Conservation (phyloP, 23 tunicate species). For the Botrylloides violaceus region DNA sequence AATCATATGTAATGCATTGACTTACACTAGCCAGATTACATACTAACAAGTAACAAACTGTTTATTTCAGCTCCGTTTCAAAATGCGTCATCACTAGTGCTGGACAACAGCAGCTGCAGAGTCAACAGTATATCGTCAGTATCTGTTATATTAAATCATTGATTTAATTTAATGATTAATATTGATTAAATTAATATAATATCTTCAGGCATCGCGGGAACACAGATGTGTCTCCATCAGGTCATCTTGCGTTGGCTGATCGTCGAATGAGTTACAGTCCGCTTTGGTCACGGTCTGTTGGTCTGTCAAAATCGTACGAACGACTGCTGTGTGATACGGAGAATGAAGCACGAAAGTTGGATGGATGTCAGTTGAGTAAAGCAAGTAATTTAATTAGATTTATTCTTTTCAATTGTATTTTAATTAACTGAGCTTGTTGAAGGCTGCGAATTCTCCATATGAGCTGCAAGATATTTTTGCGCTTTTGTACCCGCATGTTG, state of each 20-base stretch:
- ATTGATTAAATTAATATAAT: no score
- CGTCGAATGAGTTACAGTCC: conserved; percentile 42
- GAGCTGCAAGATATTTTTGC: conserved; percentile 59
- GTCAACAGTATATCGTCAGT: no score
- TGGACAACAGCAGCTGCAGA: neutral
- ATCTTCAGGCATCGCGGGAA: no score
- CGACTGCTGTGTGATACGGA: conserved; percentile 30
- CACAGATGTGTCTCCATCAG: no score
- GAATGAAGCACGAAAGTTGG: conserved; percentile 30
- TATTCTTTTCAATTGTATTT: neutral
- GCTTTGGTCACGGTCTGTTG: conserved; percentile 46
- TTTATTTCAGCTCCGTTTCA: neutral
- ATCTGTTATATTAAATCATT: no score
- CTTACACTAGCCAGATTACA: no score
- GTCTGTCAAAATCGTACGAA: conserved; percentile 27
- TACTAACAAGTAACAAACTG: no score
- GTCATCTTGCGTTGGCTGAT: no score
- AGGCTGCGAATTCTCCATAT: conserved; percentile 29
- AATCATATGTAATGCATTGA: neutral
- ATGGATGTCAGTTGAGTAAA: conserved; percentile 13
- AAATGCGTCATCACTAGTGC: neutral
- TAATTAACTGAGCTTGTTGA: neutral
- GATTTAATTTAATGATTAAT: no score
- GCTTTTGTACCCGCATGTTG: conserved; percentile 51
- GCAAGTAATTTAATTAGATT: no score